These are phyloP conservation scores for Strigops habroptila DNA, from an alignment of 2,113 vertebrate genomes.

Conservation along the genomic window DNA sequence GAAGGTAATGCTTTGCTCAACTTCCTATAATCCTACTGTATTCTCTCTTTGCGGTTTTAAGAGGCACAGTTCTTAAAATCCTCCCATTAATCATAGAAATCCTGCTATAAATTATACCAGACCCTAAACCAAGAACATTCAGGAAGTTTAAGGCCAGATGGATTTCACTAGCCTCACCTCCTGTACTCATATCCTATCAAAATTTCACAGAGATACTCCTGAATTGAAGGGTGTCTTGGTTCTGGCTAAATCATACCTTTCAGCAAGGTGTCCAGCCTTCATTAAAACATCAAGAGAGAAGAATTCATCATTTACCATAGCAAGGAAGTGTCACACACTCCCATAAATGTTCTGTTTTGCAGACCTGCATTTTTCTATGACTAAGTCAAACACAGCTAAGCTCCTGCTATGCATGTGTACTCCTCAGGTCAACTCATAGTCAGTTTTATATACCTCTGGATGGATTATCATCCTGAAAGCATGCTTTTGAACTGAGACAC, in stretches of 20 bases:
- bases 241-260: not conserved
- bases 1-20: not conserved
- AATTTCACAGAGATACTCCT: not conserved
- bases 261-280: not conserved
- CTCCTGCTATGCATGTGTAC: not conserved
- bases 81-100: not conserved
- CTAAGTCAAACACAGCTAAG: not conserved
- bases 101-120: not conserved
- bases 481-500: not conserved
- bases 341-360: not conserved
- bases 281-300: not conserved
- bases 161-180: conserved; percentile 3
- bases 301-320: not conserved
- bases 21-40: not conserved
- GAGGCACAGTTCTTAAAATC: not conserved
- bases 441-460: not conserved
- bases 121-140: not conserved
- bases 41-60: not conserved
- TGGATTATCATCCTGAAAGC: not conserved
- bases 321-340: not conserved
- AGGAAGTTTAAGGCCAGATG: conserved; percentile 16
- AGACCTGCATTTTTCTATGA: not conserved
- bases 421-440: not conserved
- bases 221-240: not conserved
- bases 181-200: not conserved